phyloP scores from a whole-genome alignment of 2,113 vertebrate genomes.

The Phrynosoma blainvillii region DNA sequence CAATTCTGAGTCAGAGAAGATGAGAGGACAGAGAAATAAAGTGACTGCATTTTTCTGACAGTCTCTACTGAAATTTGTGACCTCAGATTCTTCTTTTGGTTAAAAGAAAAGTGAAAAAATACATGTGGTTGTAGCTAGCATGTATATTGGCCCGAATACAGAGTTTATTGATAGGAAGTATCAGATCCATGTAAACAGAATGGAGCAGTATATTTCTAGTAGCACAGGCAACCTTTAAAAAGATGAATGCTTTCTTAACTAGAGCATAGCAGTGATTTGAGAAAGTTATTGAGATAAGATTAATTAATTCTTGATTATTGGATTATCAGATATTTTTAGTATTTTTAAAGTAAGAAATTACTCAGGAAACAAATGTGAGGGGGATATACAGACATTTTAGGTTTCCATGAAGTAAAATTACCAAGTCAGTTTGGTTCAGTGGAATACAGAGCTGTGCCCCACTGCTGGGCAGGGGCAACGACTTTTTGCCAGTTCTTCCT shows the following conservation, averaged over 20 bases:
- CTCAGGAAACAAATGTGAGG: background rate
- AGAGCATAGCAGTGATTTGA: background rate
- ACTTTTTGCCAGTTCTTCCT: background rate
- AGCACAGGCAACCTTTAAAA: background rate
- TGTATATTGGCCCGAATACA: rapidly evolving
- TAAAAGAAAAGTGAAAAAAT: background rate
- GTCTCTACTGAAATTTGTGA: background rate
- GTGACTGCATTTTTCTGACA: no score
- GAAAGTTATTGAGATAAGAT: background rate
- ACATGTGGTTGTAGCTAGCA: background rate
- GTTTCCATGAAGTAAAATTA: background rate
- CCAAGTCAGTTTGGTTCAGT: background rate
- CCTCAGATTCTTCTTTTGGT: background rate
- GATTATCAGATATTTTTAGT: background rate
- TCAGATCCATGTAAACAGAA: background rate
- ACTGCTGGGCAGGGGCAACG: background rate
- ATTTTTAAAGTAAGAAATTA: conserved; percentile 7
- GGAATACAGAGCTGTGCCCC: background rate
- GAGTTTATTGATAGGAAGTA: background rate
- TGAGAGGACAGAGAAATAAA: background rate
- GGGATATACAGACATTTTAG: conserved; percentile 11
- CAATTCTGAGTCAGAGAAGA: background rate
- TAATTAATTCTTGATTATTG: background rate
- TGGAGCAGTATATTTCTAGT: background rate
- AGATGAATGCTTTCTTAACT: background rate